Evolutionary conservation across 1,140 invertebrate genomes (phyloP).

Genomic region (Saccostrea cuccullata): DNA sequence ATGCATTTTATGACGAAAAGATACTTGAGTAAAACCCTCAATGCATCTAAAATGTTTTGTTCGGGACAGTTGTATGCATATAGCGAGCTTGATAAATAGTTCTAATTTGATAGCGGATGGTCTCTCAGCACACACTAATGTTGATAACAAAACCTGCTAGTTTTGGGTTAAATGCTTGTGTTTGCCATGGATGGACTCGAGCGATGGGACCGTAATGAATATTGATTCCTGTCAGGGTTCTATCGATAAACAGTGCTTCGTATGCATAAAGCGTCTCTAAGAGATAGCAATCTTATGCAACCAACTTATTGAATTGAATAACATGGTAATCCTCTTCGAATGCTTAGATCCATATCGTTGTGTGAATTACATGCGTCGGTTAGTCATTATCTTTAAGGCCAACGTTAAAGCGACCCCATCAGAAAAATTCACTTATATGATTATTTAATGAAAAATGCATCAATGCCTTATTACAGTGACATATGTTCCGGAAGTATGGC

Average conservation of each 20-base stretch:
- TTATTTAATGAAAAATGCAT: not conserved
- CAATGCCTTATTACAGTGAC: too few species aligned
- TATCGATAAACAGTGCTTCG: not conserved
- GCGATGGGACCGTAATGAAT: not conserved
- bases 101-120: not conserved
- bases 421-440: not conserved
- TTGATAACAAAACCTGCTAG: not conserved
- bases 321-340: not conserved
- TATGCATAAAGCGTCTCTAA: slow-evolving; percentile 19
- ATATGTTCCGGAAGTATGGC: too few species aligned
- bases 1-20: not conserved
- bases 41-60: not conserved
- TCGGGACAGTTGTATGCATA: not conserved
- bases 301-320: slow-evolving; percentile 23
- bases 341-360: not conserved
- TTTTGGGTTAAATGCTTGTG: slow-evolving; percentile 4
- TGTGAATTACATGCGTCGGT: not conserved
- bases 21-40: not conserved
- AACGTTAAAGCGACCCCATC: not conserved
- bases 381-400: not conserved
- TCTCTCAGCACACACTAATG: not conserved
- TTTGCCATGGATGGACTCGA: slow-evolving; percentile 1
- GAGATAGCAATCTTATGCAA: slow-evolving; percentile 27
- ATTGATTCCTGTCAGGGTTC: not conserved
- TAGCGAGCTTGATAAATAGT: slow-evolving; percentile 18